Evolutionary conservation across 1,140 invertebrate species (phyloP).

Genomic region (Lepidurus packardi): DNA sequence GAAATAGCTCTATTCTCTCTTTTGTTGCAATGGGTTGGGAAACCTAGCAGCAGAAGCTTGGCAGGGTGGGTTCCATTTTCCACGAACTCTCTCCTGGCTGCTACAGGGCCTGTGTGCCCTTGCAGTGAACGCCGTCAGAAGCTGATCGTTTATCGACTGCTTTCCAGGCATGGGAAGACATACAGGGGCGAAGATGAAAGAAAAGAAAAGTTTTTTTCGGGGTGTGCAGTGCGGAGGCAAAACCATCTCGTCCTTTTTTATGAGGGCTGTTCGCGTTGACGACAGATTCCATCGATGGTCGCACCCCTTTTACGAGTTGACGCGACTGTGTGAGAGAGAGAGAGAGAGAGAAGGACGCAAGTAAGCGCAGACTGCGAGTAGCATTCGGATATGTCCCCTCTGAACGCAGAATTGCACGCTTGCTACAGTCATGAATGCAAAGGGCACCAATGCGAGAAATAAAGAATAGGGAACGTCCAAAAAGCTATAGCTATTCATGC

Average conservation of each 20-base stretch:
- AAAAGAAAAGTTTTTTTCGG: background rate
- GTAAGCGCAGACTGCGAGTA: background rate
- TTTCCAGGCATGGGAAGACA: background rate
- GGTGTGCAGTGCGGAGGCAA: background rate
- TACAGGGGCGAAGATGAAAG: constrained; percentile 14
- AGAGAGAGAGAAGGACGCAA: background rate
- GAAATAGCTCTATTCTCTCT: background rate
- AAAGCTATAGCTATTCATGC: background rate
- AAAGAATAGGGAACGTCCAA: background rate
- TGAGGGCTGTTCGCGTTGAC: constrained; percentile 11
- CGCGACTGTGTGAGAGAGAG: background rate
- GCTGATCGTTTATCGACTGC: constrained; percentile 21
- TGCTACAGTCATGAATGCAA: constrained; percentile 14
- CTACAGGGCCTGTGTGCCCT: background rate
- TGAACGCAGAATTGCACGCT: background rate
- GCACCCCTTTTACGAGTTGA: constrained; percentile 18
- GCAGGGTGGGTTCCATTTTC: background rate
- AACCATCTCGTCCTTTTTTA: background rate
- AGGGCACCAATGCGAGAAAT: background rate
- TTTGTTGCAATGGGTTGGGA: background rate
- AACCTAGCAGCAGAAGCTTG: background rate
- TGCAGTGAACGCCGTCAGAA: background rate
- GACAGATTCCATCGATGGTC: constrained; percentile 8
- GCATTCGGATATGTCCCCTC: background rate
- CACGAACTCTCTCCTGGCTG: background rate